A percentile compares a stretch with the other conserved stretches of the same genome.
Conservation (phyloP, 2,113 vertebrate species). For the Sterrhoptilus dennistouni region DNA sequence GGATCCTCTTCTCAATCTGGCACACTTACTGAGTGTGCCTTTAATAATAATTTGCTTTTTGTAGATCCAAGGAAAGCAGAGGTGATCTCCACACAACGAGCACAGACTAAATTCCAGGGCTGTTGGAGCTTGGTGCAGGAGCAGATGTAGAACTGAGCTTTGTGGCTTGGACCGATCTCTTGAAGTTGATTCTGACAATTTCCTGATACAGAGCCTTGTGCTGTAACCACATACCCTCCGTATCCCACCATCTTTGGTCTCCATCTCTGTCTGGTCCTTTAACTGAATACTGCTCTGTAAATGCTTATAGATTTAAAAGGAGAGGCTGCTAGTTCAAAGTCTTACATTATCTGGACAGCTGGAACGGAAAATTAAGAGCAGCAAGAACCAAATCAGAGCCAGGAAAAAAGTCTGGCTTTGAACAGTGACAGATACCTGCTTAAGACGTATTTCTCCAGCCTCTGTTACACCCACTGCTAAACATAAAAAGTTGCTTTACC, state of each 20-base stretch:
- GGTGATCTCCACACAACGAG: not conserved
- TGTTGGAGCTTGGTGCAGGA: not conserved
- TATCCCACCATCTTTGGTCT: not conserved
- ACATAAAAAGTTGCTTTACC: not conserved
- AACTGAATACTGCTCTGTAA: not conserved
- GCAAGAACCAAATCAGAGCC: not conserved
- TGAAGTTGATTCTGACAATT: not conserved
- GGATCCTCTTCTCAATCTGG: not conserved
- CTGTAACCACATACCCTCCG: not conserved
- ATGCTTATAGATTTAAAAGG: not conserved
- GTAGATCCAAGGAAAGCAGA: not conserved
- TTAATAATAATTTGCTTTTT: not conserved
- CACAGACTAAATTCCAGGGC: not conserved
- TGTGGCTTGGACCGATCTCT: not conserved
- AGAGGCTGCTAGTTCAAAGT: not conserved
- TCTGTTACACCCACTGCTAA: not conserved
- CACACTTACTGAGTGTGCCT: not conserved
- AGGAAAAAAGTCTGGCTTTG: not conserved
- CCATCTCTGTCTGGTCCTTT: not conserved
- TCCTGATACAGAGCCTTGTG: not conserved
- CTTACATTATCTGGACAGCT: not conserved
- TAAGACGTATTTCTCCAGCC: not conserved
- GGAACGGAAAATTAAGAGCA: not conserved
- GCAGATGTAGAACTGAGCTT: not conserved
- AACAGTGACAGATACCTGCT: not conserved